These are phyloP conservation scores for Argopecten irradians DNA, from an alignment of 1,140 invertebrate species.

Conservation along the genomic window DNA sequence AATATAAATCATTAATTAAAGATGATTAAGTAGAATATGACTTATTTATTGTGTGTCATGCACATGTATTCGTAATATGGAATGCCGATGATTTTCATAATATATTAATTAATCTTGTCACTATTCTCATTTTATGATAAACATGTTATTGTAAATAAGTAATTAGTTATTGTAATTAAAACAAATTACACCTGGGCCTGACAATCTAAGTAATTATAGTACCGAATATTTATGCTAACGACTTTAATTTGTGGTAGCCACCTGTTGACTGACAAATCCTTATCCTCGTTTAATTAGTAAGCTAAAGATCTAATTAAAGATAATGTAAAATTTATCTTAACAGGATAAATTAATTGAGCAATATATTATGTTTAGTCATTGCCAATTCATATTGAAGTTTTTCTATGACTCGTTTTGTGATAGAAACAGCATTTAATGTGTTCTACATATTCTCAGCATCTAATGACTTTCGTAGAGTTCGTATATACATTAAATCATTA, in stretches of 20 bases:
- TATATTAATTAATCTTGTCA: slow-evolving; percentile 17
- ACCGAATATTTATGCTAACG: background rate
- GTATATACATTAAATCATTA: no score
- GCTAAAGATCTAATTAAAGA: background rate
- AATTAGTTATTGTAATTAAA: slow-evolving; percentile 13
- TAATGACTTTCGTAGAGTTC: no score
- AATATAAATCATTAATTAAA: background rate
- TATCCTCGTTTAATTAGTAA: background rate
- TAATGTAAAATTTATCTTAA: background rate
- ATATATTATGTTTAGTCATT: slow-evolving; percentile 17
- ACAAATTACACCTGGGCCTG: background rate
- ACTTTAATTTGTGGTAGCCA: background rate
- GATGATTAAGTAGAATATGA: background rate
- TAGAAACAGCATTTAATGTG: no score
- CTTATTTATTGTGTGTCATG: background rate
- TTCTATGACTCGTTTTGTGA: no score
- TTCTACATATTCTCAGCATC: no score
- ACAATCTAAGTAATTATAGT: slow-evolving; percentile 16
- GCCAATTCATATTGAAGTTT: background rate
- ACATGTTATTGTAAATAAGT: background rate
- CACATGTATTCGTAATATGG: background rate
- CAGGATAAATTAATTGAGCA: background rate
- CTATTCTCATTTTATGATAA: background rate
- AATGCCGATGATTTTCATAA: slow-evolving; percentile 6
- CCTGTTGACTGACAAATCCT: background rate